Evolutionary conservation across 2,113 vertebrate genomes (phyloP).

Genomic region (Calidris pygmaea): DNA sequence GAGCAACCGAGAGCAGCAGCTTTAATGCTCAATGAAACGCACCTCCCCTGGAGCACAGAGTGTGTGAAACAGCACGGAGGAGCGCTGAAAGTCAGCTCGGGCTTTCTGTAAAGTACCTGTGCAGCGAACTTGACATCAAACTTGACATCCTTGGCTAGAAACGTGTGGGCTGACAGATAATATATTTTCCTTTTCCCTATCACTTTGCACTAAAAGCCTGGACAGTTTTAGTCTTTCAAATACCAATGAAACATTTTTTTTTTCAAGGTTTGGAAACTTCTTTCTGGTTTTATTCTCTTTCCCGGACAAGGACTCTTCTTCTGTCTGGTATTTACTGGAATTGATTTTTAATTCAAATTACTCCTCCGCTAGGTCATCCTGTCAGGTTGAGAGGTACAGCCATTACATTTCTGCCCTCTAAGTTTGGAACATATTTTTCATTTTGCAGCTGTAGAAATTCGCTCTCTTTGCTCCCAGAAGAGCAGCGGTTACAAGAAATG

Average conservation of each 20-base stretch:
- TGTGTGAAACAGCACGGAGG: background rate
- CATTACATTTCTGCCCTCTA: background rate
- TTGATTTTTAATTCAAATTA: constrained; percentile 66
- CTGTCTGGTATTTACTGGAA: constrained; percentile 51
- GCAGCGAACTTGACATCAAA: background rate
- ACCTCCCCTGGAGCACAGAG: background rate
- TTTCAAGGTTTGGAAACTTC: background rate
- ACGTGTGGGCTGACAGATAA: background rate
- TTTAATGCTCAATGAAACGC: constrained; percentile 18
- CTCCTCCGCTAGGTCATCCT: background rate
- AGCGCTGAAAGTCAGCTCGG: background rate
- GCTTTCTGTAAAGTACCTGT: background rate
- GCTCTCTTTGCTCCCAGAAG: constrained; percentile 12
- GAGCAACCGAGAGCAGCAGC: constrained; percentile 6
- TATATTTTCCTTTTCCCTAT: background rate
- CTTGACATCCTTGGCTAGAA: background rate
- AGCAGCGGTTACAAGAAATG: background rate
- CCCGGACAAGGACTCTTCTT: background rate
- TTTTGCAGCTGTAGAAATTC: constrained; percentile 29
- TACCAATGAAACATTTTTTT: background rate
- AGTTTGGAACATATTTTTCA: constrained; percentile 36
- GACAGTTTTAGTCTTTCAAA: background rate
- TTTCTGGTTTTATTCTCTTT: background rate
- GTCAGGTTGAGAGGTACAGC: constrained; percentile 10
- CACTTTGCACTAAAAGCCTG: background rate